Base-by-base conservation (phyloP, 1,140 invertebrate species). In the Drosophila bifasciata region DNA sequence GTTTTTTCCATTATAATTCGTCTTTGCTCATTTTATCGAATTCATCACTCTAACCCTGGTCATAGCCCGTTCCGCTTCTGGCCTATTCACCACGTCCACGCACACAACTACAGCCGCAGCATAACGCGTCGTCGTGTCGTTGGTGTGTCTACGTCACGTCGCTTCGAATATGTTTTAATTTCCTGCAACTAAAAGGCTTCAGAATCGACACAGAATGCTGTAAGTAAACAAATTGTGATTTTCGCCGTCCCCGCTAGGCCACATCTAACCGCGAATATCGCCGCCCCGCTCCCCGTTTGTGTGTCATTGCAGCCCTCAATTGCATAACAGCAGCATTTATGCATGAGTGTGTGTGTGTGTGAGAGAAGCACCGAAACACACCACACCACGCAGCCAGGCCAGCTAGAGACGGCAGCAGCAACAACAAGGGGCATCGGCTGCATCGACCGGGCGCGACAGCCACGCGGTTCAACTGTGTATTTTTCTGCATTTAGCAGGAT, bases 281-380 rank as follows among this genome's bases (percentile, higher is more conserved):
- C 28, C 43, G 17, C 21, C 43, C 36, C 55, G 48, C 48, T n/a
- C 41, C 13, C 49, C 39, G 43, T 64, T 49, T 75, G 41, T 50
- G 28, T 79, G 50, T 72, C 71, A 74, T 84, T 84, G 79, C 79
- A 84, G 79, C 83, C 83, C 78, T 83, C 84, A 86, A 86, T 86
- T 86, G 83, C 83, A 86, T 86, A 86, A 86, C 83, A 86, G 66
- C 58, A 69, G 66, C 81, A 55, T 73, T 83, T 86, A 58, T 81
- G 83, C 83, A 61, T 86, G 68, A 88, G 79, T 86, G 84, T 86
- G 76, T 73, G 70, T 73, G 79, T 75, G 81, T 86, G 80, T 74
- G 79, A 76, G 75, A n/a, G n/a, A n/a, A n/a, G n/a, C n/a, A 88
- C 53, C 68, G 64, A 78, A 88, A 78, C 75, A 88, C 77, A 86